These are phyloP conservation scores for Motacilla alba DNA, from an alignment of 2,113 vertebrate genomes.

Conservation along the genomic window DNA sequence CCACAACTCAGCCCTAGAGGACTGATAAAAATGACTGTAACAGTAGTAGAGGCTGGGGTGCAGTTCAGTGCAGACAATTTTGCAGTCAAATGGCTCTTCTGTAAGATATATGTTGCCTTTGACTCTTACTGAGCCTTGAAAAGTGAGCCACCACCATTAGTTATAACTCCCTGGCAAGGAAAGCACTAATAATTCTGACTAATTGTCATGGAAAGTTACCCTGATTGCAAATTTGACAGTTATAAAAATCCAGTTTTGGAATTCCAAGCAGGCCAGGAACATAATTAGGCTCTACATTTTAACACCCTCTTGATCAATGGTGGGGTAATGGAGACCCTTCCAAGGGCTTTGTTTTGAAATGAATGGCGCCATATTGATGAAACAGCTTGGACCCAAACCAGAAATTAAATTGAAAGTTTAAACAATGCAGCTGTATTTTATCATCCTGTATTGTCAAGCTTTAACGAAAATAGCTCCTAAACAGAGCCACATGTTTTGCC, in stretches of 20 bases:
- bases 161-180: conserved; percentile 15
- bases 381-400: conserved; percentile 45
- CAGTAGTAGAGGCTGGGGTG: conserved; percentile 31
- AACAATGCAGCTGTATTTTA: conserved; percentile 67
- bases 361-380: conserved; percentile 59
- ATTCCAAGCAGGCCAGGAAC: conserved; percentile 37
- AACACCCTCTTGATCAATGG: conserved; percentile 56
- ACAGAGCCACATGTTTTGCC: conserved; percentile 62
- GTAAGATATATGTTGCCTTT: not conserved
- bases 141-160: not conserved
- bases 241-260: conserved; percentile 46
- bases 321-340: conserved; percentile 32
- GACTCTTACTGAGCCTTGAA: not conserved
- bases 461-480: conserved; percentile 65
- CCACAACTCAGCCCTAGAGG: not conserved
- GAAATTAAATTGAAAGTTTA: conserved; percentile 64
- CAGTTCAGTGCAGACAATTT: not conserved
- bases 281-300: conserved; percentile 48
- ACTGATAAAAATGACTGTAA: not conserved
- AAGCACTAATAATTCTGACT: conserved; percentile 30
- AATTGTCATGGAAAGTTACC: conserved; percentile 37
- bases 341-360: conserved; percentile 56
- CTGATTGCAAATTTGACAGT: conserved; percentile 57
- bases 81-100: not conserved
- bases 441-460: conserved; percentile 62